Conservation (phyloP, 2,797 vertebrate species). For the Xyrichtys novacula region DNA sequence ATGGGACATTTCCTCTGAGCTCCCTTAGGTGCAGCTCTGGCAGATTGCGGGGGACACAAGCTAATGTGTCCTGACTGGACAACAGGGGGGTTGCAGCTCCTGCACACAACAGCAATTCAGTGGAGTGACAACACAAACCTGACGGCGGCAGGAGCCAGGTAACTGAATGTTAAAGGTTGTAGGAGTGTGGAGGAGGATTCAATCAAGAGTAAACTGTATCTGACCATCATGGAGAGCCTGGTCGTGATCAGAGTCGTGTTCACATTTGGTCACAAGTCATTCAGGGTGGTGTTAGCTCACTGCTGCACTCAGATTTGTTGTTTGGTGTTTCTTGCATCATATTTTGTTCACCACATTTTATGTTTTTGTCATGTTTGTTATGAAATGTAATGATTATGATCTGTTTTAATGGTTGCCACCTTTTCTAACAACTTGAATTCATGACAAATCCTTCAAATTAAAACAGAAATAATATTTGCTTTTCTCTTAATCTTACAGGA, state of each 20-base stretch:
- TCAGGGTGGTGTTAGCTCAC: background rate
- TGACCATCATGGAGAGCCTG: background rate
- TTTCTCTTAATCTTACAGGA: too few species aligned
- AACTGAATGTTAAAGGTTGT: background rate
- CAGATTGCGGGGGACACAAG: conserved; percentile 24
- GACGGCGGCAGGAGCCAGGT: conserved; percentile 1
- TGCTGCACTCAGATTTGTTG: background rate
- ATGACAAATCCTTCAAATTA: too few species aligned
- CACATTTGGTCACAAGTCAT: background rate
- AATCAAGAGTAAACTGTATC: background rate
- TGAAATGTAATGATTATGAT: too few species aligned
- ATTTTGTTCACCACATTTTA: background rate
- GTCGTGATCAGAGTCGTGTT: background rate
- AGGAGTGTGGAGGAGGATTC: background rate
- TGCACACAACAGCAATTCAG: conserved; percentile 25
- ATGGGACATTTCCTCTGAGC: conserved; percentile 39
- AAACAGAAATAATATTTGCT: too few species aligned
- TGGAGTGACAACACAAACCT: conserved; percentile 16
- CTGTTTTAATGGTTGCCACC: background rate
- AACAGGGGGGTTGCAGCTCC: conserved; percentile 30
- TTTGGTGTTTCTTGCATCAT: background rate
- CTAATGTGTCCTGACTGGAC: conserved; percentile 51
- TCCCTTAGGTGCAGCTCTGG: conserved; percentile 31
- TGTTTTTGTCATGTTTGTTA: background rate
- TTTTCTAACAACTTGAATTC: too few species aligned